These are phyloP conservation scores for Brachionus rubens DNA, from an alignment of 1,140 invertebrate species.

Conservation along the genomic window DNA sequence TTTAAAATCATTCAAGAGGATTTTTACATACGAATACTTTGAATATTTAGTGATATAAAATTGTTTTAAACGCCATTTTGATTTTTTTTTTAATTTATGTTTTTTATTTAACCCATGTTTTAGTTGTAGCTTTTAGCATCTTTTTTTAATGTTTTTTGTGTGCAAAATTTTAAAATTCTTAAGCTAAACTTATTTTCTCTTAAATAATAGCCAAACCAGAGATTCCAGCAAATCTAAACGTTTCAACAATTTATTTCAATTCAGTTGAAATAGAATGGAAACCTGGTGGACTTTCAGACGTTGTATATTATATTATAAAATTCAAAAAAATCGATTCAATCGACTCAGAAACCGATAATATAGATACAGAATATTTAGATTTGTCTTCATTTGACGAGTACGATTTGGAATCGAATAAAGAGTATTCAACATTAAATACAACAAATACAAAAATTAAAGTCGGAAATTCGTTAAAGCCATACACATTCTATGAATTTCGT, in stretches of 20 bases:
- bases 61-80: too few species aligned
- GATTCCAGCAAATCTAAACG: conserved; percentile 6
- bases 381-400: too few species aligned
- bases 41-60: too few species aligned
- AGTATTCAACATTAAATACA: conserved; percentile 8
- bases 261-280: conserved; percentile 41
- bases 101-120: too few species aligned
- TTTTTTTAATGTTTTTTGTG: too few species aligned
- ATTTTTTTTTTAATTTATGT: too few species aligned
- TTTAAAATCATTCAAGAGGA: too few species aligned
- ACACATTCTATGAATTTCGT: conserved; percentile 25
- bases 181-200: too few species aligned
- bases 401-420: neutral
- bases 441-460: conserved; percentile 18
- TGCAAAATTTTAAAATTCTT: too few species aligned
- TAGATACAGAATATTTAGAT: neutral
- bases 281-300: conserved; percentile 14
- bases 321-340: neutral
- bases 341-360: neutral
- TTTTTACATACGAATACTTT: too few species aligned
- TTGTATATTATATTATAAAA: neutral
- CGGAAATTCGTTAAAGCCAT: conserved; percentile 20
- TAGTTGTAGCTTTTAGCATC: too few species aligned
- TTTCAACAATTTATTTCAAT: conserved; percentile 36
- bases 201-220: conserved; percentile 43